A percentile compares a stretch with the other conserved stretches of the same genome.
Evolutionary conservation across 1,140 invertebrate species (phyloP).

Genomic region (Trachelipus rathkii): DNA sequence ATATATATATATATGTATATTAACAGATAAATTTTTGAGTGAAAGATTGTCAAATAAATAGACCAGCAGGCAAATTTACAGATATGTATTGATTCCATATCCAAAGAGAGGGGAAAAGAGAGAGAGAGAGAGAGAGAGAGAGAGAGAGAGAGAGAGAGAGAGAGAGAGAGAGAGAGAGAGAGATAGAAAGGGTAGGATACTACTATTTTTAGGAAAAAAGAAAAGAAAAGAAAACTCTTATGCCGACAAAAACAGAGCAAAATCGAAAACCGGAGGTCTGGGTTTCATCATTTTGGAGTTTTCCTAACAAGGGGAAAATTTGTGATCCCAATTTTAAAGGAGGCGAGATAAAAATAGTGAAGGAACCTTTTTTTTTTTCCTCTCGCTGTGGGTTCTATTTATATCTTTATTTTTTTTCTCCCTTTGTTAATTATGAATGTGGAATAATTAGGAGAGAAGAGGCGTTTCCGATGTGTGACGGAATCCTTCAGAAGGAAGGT

Average conservation of each 20-base stretch:
- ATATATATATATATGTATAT: no score
- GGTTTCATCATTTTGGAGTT: neutral
- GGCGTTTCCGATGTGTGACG: neutral
- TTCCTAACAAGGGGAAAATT: slow-evolving; percentile 5
- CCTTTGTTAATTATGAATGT: neutral
- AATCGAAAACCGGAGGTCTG: neutral
- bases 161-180: slow-evolving; percentile 17
- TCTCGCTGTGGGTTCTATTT: neutral
- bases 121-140: neutral
- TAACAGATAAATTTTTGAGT: no score
- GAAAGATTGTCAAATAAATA: no score
- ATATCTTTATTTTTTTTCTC: neutral
- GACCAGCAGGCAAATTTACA: no score
- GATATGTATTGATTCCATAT: no score
- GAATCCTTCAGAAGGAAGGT: no score
- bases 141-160: slow-evolving; percentile 18
- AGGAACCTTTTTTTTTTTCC: neutral
- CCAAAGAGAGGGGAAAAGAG: neutral
- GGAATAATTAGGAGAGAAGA: neutral
- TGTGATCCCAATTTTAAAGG: slow-evolving; percentile 1
- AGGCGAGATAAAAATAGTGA: neutral
- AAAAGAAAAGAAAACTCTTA: neutral
- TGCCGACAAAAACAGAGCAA: no score
- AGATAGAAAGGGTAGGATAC: neutral
- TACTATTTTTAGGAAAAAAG: neutral